Percentiles rank a stretch among this genome's conserved stretches.
Evolutionary conservation across 2,797 vertebrate species (phyloP).

Genomic region (Tiaroga cobitis): DNA sequence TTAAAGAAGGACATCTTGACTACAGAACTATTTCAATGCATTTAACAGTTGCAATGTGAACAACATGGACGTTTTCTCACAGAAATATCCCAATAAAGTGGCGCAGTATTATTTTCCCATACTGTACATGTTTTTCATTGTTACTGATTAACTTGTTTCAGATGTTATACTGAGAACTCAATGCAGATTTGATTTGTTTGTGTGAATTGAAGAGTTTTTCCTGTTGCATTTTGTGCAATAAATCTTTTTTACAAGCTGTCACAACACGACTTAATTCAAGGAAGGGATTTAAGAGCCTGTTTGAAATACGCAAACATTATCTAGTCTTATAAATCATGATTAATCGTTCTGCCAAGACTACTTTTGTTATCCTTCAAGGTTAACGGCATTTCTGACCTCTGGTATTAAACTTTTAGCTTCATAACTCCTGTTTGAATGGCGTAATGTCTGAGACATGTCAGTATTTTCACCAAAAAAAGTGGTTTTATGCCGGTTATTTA

Average conservation of each 20-base stretch:
- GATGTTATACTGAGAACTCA: conserved; percentile 7
- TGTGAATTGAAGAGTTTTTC: conserved; percentile 11
- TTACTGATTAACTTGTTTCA: background rate
- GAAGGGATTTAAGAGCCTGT: conserved; percentile 1
- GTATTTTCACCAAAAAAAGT: no score
- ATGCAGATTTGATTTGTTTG: conserved; percentile 13
- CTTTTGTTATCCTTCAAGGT: background rate
- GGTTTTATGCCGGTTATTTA: no score
- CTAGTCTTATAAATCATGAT: conserved; percentile 10
- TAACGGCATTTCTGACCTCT: background rate
- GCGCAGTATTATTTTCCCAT: no score
- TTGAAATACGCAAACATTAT: background rate
- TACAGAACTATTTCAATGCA: background rate
- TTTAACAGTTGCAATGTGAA: background rate
- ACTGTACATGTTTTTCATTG: background rate
- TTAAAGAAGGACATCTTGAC: no score
- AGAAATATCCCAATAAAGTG: background rate
- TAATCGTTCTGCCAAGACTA: background rate
- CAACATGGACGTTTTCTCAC: background rate
- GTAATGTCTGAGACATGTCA: no score
- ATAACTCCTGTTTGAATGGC: background rate
- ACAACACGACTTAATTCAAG: background rate
- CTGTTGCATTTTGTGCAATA: background rate
- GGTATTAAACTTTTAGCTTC: background rate
- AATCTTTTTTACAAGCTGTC: conserved; percentile 17